Evolutionary conservation across 1,140 invertebrate species (phyloP), one percentile per base, ranked within the genome.

Genomic region (Nilaparvata lugens): DNA sequence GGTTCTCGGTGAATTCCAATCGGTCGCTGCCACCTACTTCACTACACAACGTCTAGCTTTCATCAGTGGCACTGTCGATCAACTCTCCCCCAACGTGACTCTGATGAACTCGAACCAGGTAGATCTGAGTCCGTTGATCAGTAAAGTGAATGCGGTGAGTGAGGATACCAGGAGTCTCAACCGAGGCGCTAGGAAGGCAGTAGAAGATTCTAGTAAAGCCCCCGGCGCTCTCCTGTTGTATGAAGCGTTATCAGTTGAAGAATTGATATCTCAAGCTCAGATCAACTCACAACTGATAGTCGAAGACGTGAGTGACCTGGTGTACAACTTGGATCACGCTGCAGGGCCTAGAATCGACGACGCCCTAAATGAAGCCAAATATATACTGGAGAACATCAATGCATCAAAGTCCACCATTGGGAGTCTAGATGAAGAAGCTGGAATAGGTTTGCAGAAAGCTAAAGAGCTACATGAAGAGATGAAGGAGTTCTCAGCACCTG

Each of bases 21-120:
- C 79, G 19, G 84, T 85, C 1, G 85, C 86, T 9, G 78, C 86
- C 24, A 85, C 86, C 28, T 88, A 87, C 66, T 91, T 90, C 63
- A 91, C 90, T 0, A 80, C 83, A 60, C 85, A 87, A 64, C 79
- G 87, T 55, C 72, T 94, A 1, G 79, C 81, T 25, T 84, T 85
- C 63, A 83, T 92, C 60, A 89, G 91, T 63, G 75, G 87, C 4
- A 81, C 84, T 23, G 75, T 84, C 0, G 73, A 79, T 9, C 73
- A 81, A 24, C 68, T 92, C 0, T 69, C 74, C 64, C 85, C 87
- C 0, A 78, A 83, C 60, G 84, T 93, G 0, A 74, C 78, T 48
- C 67, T 77, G 0, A 66, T 93, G 0, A 82, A 89, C 71, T 81
- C 85, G 1, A 80, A 76, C 7, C 75, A 79, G 25, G 77, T 87